phyloP scores from a whole-genome alignment of 2,888 invertebrate species.

The Venustoraphidia nigricollis region DNA sequence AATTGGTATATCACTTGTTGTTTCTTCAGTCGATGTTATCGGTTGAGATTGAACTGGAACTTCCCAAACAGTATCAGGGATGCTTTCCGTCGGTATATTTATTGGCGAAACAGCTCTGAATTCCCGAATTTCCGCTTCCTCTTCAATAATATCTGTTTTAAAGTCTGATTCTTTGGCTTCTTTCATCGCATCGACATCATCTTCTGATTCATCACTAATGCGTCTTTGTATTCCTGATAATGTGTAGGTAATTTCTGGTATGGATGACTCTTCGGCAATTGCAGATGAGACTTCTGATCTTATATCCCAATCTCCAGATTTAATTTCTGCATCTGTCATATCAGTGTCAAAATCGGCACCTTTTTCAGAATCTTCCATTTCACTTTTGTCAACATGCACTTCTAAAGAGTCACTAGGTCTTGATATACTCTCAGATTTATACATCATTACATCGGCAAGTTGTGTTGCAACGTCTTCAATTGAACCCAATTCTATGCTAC shows the following conservation, averaged over 20 bases:
- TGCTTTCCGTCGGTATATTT: constrained; percentile 29
- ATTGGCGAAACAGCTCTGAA: constrained; percentile 18
- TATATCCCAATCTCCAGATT: constrained; percentile 21
- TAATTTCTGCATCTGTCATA: constrained; percentile 22
- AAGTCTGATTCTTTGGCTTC: constrained; percentile 7
- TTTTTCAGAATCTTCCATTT: constrained; percentile 32
- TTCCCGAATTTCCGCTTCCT: constrained; percentile 6
- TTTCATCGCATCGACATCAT: constrained; percentile 7
- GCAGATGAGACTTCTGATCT: constrained; percentile 22
- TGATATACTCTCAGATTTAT: constrained; percentile 20
- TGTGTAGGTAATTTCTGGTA: constrained; percentile 28
- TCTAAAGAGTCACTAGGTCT: constrained; percentile 30
- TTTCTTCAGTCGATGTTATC: constrained; percentile 22
- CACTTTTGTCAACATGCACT: constrained; percentile 34
- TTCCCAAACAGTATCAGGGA: constrained; percentile 35
- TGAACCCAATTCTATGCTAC: constrained; percentile 12
- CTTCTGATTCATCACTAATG: constrained; percentile 23
- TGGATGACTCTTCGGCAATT: constrained; percentile 14
- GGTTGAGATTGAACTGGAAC: constrained; percentile 29
- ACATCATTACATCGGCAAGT: constrained; percentile 9
- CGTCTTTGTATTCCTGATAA: constrained; percentile 26
- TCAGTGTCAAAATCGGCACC: constrained; percentile 28
- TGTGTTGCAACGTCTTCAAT: constrained; percentile 14
- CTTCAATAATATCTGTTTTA: constrained; percentile 8
- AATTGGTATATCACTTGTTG: constrained; percentile 20